These are phyloP conservation scores for Lophura nycthemera DNA, from an alignment of 2,113 vertebrate genomes.

Conservation along the genomic window DNA sequence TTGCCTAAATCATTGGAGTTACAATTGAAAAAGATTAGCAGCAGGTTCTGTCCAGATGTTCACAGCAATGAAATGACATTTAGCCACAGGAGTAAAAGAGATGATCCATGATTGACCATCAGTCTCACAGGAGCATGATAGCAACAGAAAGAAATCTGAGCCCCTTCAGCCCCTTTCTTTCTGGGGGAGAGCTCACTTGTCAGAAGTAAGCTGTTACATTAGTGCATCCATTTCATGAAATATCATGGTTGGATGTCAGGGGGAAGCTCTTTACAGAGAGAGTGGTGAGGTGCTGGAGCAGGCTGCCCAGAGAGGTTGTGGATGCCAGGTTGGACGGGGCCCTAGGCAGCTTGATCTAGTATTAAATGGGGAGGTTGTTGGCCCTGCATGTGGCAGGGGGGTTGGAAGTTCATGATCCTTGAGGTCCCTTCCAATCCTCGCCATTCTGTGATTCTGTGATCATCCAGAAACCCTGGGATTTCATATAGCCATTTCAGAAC, in stretches of 20 bases:
- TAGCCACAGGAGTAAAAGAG: neutral
- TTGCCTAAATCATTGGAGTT: neutral
- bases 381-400: no score
- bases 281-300: no score
- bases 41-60: neutral
- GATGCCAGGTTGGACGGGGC: no score
- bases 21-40: neutral
- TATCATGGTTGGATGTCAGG: no score
- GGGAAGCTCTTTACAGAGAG: no score
- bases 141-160: neutral
- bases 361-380: no score
- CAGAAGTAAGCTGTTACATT: neutral
- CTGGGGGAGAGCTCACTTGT: neutral
- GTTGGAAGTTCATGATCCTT: no score
- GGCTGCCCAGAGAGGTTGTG: no score
- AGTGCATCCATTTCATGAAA: fast-evolving
- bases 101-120: neutral
- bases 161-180: neutral
- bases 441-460: no score
- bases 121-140: neutral
- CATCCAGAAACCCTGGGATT: neutral
- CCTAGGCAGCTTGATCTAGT: no score
- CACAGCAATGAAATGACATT: neutral
- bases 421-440: no score
- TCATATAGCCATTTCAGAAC: neutral